Conservation (phyloP, 1,140 invertebrate species). For the Neodiprion pinetum region DNA sequence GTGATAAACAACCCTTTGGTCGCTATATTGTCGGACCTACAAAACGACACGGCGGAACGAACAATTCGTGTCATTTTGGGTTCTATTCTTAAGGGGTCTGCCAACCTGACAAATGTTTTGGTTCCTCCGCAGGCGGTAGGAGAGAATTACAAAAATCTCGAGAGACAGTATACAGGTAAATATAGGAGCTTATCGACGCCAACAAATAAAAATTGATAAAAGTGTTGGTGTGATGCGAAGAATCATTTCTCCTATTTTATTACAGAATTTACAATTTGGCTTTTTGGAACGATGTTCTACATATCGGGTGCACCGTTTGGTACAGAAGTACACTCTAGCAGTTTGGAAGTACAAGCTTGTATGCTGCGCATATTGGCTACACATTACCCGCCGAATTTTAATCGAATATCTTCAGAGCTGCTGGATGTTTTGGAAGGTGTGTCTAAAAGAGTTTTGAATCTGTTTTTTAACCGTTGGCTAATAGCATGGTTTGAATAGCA, state of each 20-base stretch:
- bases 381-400: constrained; percentile 42
- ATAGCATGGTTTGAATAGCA: neutral
- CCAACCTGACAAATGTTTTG: constrained; percentile 46
- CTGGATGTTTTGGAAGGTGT: constrained; percentile 47
- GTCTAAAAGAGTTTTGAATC: neutral
- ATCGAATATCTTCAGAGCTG: constrained; percentile 43
- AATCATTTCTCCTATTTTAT: neutral
- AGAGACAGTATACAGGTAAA: constrained; percentile 42
- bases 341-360: constrained; percentile 49
- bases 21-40: constrained; percentile 42
- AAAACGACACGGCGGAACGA: constrained; percentile 37
- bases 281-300: constrained; percentile 54
- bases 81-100: constrained; percentile 40
- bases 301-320: constrained; percentile 40
- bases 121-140: constrained; percentile 38
- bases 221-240: no score
- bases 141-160: constrained; percentile 29
- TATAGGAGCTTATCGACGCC: no score
- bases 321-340: constrained; percentile 35
- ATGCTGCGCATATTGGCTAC: constrained; percentile 50
- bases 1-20: constrained; percentile 46
- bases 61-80: constrained; percentile 42
- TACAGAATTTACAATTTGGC: constrained; percentile 52
- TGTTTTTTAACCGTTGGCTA: constrained; percentile 16
- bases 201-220: no score